phyloP scores from a whole-genome alignment of 2,113 vertebrate species.

The Centrocercus urophasianus region DNA sequence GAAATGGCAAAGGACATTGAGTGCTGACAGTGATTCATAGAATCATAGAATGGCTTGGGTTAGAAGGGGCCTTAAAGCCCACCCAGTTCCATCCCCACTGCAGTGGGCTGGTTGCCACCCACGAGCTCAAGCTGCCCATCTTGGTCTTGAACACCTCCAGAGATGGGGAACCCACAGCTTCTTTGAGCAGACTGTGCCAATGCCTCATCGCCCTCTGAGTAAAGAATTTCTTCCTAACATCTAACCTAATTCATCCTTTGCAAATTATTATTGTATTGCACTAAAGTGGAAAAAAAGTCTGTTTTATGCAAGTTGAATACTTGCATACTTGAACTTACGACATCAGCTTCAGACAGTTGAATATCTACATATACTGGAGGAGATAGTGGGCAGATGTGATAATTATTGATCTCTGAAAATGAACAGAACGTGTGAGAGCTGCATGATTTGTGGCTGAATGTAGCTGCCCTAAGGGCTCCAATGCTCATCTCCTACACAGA shows the following conservation, averaged over 20 bases:
- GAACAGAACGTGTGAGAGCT: conserved; percentile 23
- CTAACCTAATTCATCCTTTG: not conserved
- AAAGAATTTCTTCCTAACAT: too few species aligned
- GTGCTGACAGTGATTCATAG: not conserved
- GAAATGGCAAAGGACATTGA: not conserved
- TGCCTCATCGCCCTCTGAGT: too few species aligned
- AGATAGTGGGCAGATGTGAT: not conserved
- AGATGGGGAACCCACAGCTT: too few species aligned
- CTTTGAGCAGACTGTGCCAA: too few species aligned
- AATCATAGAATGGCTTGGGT: too few species aligned
- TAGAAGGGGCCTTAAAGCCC: too few species aligned
- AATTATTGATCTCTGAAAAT: conserved; percentile 25
- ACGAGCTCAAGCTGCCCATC: too few species aligned
- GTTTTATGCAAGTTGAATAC: not conserved
- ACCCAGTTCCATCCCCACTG: too few species aligned
- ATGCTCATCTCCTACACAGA: not conserved
- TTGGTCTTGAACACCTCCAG: too few species aligned
- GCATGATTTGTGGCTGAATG: conserved; percentile 21
- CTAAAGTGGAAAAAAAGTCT: not conserved
- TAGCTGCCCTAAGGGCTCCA: conserved; percentile 42
- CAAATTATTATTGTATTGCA: not conserved
- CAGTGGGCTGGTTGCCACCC: too few species aligned
- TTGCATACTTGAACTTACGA: not conserved
- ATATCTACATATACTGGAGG: not conserved
- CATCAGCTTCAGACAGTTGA: not conserved